These are phyloP conservation scores for Hylia prasina DNA, from an alignment of 2,113 vertebrate species.

Conservation along the genomic window DNA sequence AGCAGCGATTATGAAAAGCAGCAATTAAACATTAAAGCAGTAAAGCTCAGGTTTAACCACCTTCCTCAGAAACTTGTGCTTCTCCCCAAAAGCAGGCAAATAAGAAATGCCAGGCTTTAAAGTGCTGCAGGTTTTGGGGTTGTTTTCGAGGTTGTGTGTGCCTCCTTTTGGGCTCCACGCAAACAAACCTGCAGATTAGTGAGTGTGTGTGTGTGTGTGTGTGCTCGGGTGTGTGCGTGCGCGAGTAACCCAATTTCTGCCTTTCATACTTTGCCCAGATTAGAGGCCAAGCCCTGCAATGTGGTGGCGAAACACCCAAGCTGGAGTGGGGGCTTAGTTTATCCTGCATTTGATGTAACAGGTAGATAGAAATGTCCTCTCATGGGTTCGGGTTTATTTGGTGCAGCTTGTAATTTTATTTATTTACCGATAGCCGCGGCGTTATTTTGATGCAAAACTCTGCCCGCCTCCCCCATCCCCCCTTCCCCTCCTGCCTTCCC, in stretches of 20 bases:
- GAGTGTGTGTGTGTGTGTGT: neutral
- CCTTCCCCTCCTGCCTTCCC: conserved; percentile 23
- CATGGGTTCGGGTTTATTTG: neutral
- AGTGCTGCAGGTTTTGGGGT: neutral
- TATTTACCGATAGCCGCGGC: neutral
- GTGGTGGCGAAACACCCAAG: neutral
- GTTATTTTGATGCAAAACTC: conserved; percentile 63
- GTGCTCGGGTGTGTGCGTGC: neutral
- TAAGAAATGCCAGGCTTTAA: neutral
- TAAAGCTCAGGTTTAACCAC: neutral
- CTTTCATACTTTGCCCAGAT: conserved; percentile 47
- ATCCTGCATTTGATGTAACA: conserved; percentile 39
- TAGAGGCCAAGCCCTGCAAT: conserved; percentile 33
- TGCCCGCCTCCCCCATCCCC: conserved; percentile 1
- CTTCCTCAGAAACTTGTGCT: neutral
- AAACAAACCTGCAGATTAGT: conserved; percentile 2
- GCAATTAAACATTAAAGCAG: conserved; percentile 26
- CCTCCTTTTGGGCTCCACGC: neutral
- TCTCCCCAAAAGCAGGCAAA: neutral
- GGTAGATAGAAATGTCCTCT: conserved; percentile 34
- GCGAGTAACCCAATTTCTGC: conserved; percentile 53
- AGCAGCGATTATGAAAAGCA: conserved; percentile 46
- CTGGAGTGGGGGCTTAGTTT: neutral
- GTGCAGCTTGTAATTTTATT: neutral
- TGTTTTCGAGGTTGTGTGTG: neutral